Conservation (phyloP, 2,113 vertebrate species). For the Gavia stellata region DNA sequence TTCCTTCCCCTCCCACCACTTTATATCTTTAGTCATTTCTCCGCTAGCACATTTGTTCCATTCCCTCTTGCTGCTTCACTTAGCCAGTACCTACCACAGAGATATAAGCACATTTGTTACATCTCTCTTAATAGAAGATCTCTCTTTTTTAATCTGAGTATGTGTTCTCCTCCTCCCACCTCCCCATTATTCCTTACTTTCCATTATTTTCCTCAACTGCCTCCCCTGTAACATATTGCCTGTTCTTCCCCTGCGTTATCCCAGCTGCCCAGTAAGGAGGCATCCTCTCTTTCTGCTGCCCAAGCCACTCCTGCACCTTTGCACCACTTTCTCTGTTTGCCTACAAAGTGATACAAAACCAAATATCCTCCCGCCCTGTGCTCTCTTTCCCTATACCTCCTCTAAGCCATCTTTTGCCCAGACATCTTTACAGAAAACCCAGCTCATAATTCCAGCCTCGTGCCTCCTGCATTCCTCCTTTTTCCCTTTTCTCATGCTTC, state of each 20-base stretch:
- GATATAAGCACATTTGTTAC: background rate
- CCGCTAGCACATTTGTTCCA: background rate
- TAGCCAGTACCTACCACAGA: background rate
- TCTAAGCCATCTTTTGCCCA: background rate
- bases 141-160: background rate
- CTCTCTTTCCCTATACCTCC: background rate
- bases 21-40: background rate
- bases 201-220: background rate
- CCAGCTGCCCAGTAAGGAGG: background rate
- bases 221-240: background rate
- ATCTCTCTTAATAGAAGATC: background rate
- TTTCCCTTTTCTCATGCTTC: background rate
- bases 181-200: background rate
- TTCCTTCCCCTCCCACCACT: background rate
- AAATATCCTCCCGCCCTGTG: background rate
- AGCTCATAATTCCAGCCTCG: background rate
- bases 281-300: background rate
- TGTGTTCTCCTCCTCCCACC: background rate
- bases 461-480: background rate
- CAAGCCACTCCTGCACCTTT: background rate
- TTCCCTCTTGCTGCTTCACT: background rate
- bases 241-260: background rate
- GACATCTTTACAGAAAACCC: background rate
- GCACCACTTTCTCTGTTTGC: background rate
- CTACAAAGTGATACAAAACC: background rate